These are phyloP conservation scores for Rhynchonema sp. DNA, from an alignment of 2,888 invertebrate genomes.

Conservation along the genomic window DNA sequence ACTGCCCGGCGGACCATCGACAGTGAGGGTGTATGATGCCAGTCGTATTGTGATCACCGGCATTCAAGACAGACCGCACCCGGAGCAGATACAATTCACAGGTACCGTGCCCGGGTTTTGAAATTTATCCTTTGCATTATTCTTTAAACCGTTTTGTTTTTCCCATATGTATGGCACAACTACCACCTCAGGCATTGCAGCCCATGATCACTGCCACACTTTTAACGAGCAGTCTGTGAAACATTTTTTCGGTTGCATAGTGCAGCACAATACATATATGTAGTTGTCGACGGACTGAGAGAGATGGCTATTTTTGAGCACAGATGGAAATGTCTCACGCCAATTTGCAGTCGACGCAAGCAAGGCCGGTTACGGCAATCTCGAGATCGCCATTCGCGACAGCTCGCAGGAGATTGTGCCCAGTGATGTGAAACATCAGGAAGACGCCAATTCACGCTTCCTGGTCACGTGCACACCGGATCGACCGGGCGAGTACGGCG, in stretches of 20 bases:
- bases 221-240: no score
- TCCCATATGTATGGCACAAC: no score
- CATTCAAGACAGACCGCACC: slow-evolving; percentile 63
- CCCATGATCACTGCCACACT: no score
- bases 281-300: no score
- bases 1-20: neutral
- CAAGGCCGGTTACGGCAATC: slow-evolving; percentile 73
- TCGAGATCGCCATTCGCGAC: slow-evolving; percentile 77
- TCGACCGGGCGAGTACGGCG: slow-evolving; percentile 75
- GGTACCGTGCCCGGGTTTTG: slow-evolving; percentile 8
- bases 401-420: slow-evolving; percentile 4
- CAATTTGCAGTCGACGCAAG: slow-evolving; percentile 70
- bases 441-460: slow-evolving; percentile 38
- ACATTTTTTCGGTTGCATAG: no score
- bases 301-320: no score
- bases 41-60: slow-evolving; percentile 81
- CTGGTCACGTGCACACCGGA: slow-evolving; percentile 89
- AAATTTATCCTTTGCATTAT: neutral
- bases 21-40: slow-evolving; percentile 35
- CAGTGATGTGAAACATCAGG: slow-evolving; percentile 1
- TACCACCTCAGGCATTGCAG: no score
- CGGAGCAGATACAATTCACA: slow-evolving; percentile 41
- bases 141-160: no score
- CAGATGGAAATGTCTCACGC: no score
- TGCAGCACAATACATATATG: no score